phyloP scores from a whole-genome alignment of 2,113 vertebrate species.

The Nymphicus hollandicus region DNA sequence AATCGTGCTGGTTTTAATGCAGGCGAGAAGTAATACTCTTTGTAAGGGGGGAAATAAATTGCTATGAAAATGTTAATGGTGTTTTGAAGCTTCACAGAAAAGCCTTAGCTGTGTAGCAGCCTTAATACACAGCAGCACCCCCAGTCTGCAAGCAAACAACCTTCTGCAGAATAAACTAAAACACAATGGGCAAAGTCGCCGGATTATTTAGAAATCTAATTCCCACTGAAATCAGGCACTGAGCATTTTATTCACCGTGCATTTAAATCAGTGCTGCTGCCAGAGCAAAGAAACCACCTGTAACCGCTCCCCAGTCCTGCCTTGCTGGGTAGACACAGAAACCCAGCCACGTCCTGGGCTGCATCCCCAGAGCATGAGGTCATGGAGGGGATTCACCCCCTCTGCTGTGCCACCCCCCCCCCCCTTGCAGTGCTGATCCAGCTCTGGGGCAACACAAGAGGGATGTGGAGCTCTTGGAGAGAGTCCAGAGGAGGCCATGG shows the following conservation, averaged over 20 bases:
- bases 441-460: background rate
- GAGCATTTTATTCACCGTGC: background rate
- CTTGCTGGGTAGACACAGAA: background rate
- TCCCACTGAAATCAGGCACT: background rate
- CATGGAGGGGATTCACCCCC: background rate
- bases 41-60: background rate
- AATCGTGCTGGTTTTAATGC: background rate
- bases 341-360: background rate
- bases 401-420: too few relatives aligned
- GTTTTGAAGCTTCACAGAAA: conserved; percentile 40
- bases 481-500: background rate
- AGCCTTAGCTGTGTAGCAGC: conserved; percentile 9
- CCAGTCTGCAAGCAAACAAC: conserved; percentile 39
- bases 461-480: background rate
- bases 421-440: background rate
- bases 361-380: background rate
- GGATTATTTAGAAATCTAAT: conserved; percentile 26
- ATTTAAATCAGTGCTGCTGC: background rate
- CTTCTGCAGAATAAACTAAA: conserved; percentile 45
- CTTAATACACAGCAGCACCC: conserved; percentile 7
- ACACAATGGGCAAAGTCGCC: background rate
- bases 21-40: background rate
- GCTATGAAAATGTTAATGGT: conserved; percentile 45
- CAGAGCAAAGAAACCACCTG: background rate
- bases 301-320: background rate